These are phyloP conservation scores for Nixonia krombeini DNA, from an alignment of 1,140 invertebrate genomes.

Conservation along the genomic window DNA sequence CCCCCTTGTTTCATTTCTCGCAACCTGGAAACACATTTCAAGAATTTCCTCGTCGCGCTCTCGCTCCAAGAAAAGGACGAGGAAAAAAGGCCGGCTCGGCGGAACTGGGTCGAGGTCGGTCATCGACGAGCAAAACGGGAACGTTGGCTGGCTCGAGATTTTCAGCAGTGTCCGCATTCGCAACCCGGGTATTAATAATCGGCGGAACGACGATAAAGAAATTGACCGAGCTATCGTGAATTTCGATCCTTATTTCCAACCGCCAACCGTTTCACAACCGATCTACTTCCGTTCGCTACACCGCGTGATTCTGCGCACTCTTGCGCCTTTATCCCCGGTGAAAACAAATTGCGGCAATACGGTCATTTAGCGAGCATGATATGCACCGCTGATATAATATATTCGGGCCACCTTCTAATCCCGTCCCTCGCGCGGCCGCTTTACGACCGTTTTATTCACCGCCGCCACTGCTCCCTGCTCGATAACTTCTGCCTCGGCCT, in stretches of 20 bases:
- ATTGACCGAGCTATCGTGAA: background rate
- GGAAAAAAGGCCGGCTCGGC: background rate
- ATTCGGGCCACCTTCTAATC: constrained; percentile 50
- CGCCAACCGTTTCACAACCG: too few species aligned
- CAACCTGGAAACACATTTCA: too few species aligned
- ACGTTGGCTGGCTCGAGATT: background rate
- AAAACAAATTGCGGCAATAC: background rate
- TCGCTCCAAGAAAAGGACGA: background rate
- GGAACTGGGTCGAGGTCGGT: background rate
- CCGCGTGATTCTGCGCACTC: too few species aligned
- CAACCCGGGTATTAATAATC: too few species aligned
- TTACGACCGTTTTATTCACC: constrained; percentile 53
- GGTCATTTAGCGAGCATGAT: constrained; percentile 2
- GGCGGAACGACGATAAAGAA: too few species aligned
- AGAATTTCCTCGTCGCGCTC: background rate
- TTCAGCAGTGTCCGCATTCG: too few species aligned
- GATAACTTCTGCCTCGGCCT: constrained; percentile 50
- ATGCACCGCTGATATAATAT: constrained; percentile 41
- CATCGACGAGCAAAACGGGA: constrained; percentile 1
- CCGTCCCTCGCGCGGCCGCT: constrained; percentile 30
- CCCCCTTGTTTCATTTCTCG: constrained; percentile 3
- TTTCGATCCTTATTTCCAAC: background rate
- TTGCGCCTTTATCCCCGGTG: background rate
- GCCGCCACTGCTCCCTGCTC: constrained; percentile 26
- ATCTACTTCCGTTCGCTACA: too few species aligned